A percentile compares a stretch with the other conserved stretches of the same genome.
These are phyloP conservation scores for Colletes latitarsis DNA, from an alignment of 1,140 invertebrate species.

Conservation along the genomic window DNA sequence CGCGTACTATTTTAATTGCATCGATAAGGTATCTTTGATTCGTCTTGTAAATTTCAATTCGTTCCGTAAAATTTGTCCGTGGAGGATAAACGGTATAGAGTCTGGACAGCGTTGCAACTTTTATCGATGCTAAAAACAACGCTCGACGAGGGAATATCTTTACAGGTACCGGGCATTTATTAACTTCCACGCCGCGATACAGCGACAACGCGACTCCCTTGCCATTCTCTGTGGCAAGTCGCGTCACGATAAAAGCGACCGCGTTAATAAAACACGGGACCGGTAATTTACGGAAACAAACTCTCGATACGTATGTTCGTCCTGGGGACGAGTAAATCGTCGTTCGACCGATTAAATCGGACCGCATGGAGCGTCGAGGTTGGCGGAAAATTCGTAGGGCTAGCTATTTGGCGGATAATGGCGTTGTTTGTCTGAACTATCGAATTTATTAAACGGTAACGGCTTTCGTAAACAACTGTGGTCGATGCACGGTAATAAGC, in stretches of 20 bases:
- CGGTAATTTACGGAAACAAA: slow-evolving; percentile 14
- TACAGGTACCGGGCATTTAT: slow-evolving; percentile 1
- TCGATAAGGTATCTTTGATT: too few species aligned
- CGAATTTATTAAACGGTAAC: not conserved
- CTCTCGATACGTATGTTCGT: not conserved
- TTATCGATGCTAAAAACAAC: slow-evolving; percentile 13
- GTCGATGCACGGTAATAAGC: too few species aligned
- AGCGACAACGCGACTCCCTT: not conserved
- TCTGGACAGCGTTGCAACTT: not conserved
- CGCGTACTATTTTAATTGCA: too few species aligned
- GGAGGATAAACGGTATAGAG: not conserved
- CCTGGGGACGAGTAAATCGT: not conserved
- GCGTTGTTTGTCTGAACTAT: not conserved
- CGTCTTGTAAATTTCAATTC: too few species aligned
- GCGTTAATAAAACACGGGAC: slow-evolving; percentile 17
- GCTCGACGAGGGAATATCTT: not conserved
- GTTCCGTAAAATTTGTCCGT: not conserved
- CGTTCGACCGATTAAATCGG: slow-evolving; percentile 4
- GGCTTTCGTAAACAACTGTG: not conserved
- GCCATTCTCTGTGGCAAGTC: slow-evolving; percentile 7
- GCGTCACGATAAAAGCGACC: not conserved
- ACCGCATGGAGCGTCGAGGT: not conserved
- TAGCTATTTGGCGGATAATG: not conserved
- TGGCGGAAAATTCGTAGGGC: not conserved
- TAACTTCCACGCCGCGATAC: not conserved